Conservation (phyloP, 2,888 invertebrate species). For the Lepidocyrtinus sp. region DNA sequence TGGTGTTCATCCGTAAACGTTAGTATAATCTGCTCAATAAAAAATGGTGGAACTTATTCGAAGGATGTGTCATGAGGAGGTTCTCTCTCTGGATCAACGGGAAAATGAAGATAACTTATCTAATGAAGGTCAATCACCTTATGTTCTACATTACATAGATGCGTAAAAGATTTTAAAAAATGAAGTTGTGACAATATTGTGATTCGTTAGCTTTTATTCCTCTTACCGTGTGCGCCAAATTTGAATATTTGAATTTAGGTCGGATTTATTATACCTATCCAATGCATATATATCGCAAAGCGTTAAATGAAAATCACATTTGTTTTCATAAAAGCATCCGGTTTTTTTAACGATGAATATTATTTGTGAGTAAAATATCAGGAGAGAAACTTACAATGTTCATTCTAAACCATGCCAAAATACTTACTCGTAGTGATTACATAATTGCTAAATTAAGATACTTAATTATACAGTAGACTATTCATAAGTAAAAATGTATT, state of each 20-base stretch:
- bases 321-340: not conserved
- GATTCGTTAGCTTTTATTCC: not conserved
- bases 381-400: slow-evolving; percentile 53
- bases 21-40: no score
- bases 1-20: not conserved
- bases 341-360: not conserved
- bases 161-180: no score
- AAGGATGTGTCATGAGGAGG: not conserved
- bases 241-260: no score
- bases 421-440: slow-evolving; percentile 49
- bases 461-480: slow-evolving; percentile 21
- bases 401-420: slow-evolving; percentile 59
- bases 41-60: not conserved
- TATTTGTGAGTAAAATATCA: slow-evolving; percentile 24
- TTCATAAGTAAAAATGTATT: slow-evolving; percentile 36
- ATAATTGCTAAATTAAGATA: slow-evolving; percentile 15
- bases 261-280: no score
- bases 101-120: not conserved
- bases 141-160: no score
- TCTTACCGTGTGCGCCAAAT: no score
- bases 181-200: not conserved
- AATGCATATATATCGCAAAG: no score
- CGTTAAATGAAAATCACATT: no score
- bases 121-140: no score
- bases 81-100: not conserved